Evolutionary conservation across 2,888 invertebrate genomes (phyloP).

Genomic region (Aelia acuminata): DNA sequence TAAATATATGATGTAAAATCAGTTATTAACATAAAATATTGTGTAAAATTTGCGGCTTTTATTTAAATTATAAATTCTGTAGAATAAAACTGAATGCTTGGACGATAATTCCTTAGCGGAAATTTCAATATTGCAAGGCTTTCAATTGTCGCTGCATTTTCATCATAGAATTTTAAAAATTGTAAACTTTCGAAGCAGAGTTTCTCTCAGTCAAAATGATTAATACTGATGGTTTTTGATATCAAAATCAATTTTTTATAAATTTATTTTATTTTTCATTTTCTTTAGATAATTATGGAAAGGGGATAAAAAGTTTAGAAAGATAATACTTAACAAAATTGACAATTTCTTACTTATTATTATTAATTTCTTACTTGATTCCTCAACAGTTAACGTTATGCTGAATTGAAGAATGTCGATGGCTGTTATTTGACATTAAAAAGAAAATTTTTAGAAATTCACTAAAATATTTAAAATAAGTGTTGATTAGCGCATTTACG

Average conservation of each 20-base stretch:
- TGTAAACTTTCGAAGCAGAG: neutral
- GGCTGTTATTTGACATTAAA: too few species aligned
- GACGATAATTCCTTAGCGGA: neutral
- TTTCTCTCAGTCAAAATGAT: neutral
- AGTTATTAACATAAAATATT: neutral
- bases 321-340: too few species aligned
- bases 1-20: neutral
- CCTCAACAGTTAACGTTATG: too few species aligned
- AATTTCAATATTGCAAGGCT: neutral
- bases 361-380: too few species aligned
- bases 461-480: too few species aligned
- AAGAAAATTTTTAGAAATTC: too few species aligned
- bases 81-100: neutral
- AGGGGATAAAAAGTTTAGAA: neutral
- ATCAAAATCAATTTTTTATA: neutral
- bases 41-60: neutral
- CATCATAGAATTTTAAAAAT: neutral
- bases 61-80: neutral
- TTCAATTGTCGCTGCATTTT: neutral
- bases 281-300: neutral
- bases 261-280: neutral
- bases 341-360: too few species aligned
- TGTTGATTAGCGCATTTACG: too few species aligned
- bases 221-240: neutral
- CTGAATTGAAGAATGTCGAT: too few species aligned